A percentile compares a stretch with the other conserved stretches of the same genome.
phyloP scores from a whole-genome alignment of 53 echinoderm and acorn worm species.

The Astropecten irregularis region DNA sequence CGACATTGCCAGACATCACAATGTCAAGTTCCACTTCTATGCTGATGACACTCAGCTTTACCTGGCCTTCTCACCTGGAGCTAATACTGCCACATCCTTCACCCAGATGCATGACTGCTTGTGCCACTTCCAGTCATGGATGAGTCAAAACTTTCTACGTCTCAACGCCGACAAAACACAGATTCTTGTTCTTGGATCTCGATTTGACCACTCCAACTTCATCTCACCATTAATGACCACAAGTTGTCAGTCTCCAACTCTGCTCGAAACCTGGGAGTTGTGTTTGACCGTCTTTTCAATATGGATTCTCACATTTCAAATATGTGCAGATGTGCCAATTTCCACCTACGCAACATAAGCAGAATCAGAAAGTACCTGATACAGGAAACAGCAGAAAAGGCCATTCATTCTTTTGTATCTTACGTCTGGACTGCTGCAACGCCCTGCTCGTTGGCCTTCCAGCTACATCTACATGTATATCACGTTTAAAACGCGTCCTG shows the following conservation, averaged over 20 bases:
- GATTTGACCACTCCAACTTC: neutral
- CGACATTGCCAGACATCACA: conserved; percentile 6
- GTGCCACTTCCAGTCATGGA: conserved; percentile 31
- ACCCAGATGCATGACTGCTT: conserved; percentile 4
- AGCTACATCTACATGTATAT: neutral
- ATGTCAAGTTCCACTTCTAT: neutral
- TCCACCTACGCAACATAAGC: neutral
- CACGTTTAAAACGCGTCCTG: neutral
- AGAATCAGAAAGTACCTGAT: neutral
- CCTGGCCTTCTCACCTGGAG: neutral
- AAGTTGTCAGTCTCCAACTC: neutral
- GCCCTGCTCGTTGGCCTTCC: conserved; percentile 19
- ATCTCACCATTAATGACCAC: conserved; percentile 3
- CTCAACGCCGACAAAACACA: conserved; percentile 16
- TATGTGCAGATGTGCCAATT: conserved; percentile 3
- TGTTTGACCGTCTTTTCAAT: neutral
- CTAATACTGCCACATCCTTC: neutral
- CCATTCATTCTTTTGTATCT: neutral
- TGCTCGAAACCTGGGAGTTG: neutral
- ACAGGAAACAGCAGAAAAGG: conserved; percentile 4
- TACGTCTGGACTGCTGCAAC: neutral
- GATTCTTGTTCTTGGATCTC: neutral
- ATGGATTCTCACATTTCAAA: neutral
- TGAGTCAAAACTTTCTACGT: conserved; percentile 15
- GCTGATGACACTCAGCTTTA: neutral